These are phyloP conservation scores for Eilema depressum DNA, from an alignment of 2,888 invertebrate genomes.

Conservation along the genomic window DNA sequence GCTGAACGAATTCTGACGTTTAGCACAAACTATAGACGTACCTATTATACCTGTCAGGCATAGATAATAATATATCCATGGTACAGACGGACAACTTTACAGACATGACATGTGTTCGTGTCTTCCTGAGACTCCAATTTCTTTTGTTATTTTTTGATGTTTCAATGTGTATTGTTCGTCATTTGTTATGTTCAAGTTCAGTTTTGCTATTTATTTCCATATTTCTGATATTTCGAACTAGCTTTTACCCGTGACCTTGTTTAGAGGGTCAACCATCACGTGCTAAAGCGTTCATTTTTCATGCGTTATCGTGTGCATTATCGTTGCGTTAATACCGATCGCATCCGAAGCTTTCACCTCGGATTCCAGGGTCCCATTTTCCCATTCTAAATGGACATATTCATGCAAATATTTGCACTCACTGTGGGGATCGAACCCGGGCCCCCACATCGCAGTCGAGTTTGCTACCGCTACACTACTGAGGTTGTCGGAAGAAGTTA, in stretches of 20 bases:
- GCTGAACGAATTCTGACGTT: slow-evolving; percentile 13
- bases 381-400: no score
- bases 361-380: no score
- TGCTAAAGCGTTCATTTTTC: not conserved
- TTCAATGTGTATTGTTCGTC: not conserved
- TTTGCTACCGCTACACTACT: no score
- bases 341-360: no score
- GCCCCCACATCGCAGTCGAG: no score
- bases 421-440: no score
- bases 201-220: slow-evolving; percentile 4
- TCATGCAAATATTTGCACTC: no score
- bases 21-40: slow-evolving; percentile 1
- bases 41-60: not conserved
- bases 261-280: not conserved
- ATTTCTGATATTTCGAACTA: no score
- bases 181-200: not conserved
- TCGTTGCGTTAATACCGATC: no score
- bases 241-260: not conserved
- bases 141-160: not conserved
- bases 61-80: not conserved
- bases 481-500: no score
- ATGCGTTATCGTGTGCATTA: no score
- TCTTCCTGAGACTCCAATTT: not conserved
- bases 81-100: not conserved
- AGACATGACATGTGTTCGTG: not conserved